phyloP scores from a whole-genome alignment of 2,797 vertebrate species.

The Pangasius djambal region DNA sequence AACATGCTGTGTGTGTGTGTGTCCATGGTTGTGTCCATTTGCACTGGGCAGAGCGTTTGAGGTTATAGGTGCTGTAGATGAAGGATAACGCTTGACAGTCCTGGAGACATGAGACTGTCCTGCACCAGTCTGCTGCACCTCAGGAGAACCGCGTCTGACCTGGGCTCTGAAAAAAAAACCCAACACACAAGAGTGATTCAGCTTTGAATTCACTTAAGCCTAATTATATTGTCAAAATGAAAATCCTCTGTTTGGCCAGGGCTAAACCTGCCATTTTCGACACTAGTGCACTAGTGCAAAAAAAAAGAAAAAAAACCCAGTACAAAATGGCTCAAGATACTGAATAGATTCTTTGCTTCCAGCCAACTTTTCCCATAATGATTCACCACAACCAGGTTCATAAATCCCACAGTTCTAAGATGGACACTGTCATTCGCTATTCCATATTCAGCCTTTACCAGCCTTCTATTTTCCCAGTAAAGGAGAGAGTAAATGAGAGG shows the following conservation, averaged over 20 bases:
- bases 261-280: neutral
- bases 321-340: neutral
- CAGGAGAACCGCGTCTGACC: conserved; percentile 79
- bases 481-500: neutral
- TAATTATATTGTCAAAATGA: neutral
- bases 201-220: neutral
- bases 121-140: conserved; percentile 75
- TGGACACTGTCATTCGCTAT: neutral
- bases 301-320: neutral
- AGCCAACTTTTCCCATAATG: neutral
- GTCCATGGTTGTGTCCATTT: conserved; percentile 62
- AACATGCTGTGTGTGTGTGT: conserved; percentile 44
- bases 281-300: neutral
- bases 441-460: neutral
- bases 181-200: conserved; percentile 43
- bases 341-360: neutral
- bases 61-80: conserved; percentile 80
- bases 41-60: conserved; percentile 85
- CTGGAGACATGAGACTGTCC: conserved; percentile 69
- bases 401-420: neutral
- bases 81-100: conserved; percentile 87
- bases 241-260: neutral
- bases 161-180: conserved; percentile 79
- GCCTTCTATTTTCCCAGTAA: neutral
- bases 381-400: neutral